These are phyloP conservation scores for Eurypyga helias DNA, from an alignment of 2,113 vertebrate species.

Conservation along the genomic window DNA sequence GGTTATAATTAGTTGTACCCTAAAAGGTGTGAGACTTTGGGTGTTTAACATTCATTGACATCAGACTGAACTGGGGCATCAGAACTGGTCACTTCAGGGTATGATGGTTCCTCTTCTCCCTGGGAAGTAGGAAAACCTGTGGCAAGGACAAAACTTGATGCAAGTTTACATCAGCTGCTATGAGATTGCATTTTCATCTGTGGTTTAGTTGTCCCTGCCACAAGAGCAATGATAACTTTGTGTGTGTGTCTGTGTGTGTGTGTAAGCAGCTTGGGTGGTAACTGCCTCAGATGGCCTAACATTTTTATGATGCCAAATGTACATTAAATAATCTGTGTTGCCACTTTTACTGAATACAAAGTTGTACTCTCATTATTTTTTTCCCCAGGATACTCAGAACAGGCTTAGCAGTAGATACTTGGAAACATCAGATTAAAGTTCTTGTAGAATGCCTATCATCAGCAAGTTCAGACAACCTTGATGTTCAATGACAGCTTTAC, in stretches of 20 bases:
- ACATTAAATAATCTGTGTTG: background rate
- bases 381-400: background rate
- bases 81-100: background rate
- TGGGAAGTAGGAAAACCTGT: rapidly evolving
- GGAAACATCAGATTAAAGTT: background rate
- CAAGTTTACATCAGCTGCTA: rapidly evolving
- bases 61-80: background rate
- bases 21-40: background rate
- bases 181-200: background rate
- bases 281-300: background rate
- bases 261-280: background rate
- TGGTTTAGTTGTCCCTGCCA: background rate
- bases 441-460: background rate
- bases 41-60: background rate
- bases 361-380: background rate
- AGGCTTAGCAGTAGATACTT: background rate
- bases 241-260: too few relatives aligned
- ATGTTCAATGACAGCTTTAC: background rate
- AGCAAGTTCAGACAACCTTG: background rate
- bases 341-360: background rate
- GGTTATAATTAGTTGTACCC: background rate
- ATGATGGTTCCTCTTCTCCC: background rate
- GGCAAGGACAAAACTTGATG: background rate
- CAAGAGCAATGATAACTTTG: background rate
- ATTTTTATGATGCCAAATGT: background rate